A percentile compares a stretch with the other conserved stretches of the same genome.
These are phyloP conservation scores for Apotomis betuletana DNA, from an alignment of 2,888 invertebrate species.

Conservation along the genomic window DNA sequence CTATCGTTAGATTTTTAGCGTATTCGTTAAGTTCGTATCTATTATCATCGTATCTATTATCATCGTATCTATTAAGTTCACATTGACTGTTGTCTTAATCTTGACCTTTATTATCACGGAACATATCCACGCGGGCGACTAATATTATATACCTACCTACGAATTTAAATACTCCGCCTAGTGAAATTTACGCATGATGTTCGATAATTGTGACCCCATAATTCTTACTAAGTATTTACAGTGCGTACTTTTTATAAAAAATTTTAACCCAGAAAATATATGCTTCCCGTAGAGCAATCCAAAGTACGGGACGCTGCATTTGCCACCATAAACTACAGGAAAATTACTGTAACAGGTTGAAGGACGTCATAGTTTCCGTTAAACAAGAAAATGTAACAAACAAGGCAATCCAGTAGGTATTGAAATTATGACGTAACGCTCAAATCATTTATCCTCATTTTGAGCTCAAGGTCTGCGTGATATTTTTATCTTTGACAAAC, in stretches of 20 bases:
- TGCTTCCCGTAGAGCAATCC: too few relatives aligned
- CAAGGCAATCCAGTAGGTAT: constrained; percentile 7
- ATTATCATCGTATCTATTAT: too few relatives aligned
- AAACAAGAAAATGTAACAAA: constrained; percentile 23
- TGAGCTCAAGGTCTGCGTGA: constrained; percentile 35
- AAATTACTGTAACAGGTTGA: background rate
- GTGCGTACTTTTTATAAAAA: too few relatives aligned
- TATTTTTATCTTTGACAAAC: constrained; percentile 33
- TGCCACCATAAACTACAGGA: background rate
- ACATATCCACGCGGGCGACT: too few relatives aligned
- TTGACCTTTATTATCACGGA: constrained; percentile 3
- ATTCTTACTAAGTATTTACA: too few relatives aligned
- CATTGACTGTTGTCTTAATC: background rate
- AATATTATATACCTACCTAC: background rate
- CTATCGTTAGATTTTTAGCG: too few relatives aligned
- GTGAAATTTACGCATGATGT: background rate
- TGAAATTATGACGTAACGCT: constrained; percentile 20
- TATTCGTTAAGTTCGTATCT: too few relatives aligned
- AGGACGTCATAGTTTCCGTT: constrained; percentile 23
- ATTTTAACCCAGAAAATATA: too few relatives aligned
- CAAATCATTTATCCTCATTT: constrained; percentile 37
- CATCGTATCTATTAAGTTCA: too few relatives aligned
- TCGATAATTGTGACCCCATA: too few relatives aligned
- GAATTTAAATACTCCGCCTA: background rate
- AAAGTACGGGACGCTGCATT: too few relatives aligned